Percentiles rank a stretch among this genome's conserved stretches.
These are phyloP conservation scores for Flexamia atlantica DNA, from an alignment of 2,888 invertebrate genomes.

Conservation along the genomic window DNA sequence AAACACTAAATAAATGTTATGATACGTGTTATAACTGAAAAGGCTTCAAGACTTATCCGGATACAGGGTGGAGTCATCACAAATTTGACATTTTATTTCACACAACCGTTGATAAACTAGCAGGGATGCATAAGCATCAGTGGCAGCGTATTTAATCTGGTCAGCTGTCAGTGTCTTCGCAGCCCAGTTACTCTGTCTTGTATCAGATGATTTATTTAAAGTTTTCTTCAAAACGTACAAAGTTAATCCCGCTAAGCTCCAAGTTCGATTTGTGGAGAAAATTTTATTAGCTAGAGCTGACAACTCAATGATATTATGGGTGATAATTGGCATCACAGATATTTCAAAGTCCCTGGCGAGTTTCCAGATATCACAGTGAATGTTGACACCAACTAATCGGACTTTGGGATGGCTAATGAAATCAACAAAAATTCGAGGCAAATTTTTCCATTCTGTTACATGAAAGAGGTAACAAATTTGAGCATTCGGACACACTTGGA, in stretches of 20 bases:
- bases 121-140: conserved; percentile 22
- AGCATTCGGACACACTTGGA: conserved; percentile 79
- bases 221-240: conserved; percentile 76
- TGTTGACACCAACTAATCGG: conserved; percentile 80
- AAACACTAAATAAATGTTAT: too few relatives aligned
- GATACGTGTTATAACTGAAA: too few relatives aligned
- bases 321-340: conserved; percentile 77
- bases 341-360: conserved; percentile 80
- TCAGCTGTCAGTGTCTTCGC: conserved; percentile 51
- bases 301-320: conserved; percentile 79
- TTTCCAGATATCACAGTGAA: conserved; percentile 82
- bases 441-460: conserved; percentile 75
- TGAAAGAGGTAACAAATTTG: conserved; percentile 79
- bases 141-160: conserved; percentile 65
- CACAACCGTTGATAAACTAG: background rate
- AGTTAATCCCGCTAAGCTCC: conserved; percentile 80
- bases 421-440: conserved; percentile 78
- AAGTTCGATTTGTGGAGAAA: conserved; percentile 76
- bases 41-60: too few relatives aligned
- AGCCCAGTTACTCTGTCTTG: conserved; percentile 65
- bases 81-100: background rate
- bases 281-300: conserved; percentile 78
- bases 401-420: conserved; percentile 79
- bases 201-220: conserved; percentile 59
- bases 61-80: background rate